Base-by-base conservation (phyloP, 2,888 invertebrate genomes). In the Brassicogethes aeneus region DNA sequence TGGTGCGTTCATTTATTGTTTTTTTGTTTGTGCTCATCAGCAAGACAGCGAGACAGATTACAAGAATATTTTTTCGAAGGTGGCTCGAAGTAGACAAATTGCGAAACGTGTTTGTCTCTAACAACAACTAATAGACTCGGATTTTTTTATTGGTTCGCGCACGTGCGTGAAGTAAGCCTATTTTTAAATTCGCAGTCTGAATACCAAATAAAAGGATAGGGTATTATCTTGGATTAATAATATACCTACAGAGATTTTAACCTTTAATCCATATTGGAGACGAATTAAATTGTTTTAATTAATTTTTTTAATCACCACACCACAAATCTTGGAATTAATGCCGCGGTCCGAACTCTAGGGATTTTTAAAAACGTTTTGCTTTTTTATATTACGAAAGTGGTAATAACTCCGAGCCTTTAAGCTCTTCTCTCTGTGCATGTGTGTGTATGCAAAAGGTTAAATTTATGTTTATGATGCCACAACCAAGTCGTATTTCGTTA, bases 41-140 rank as follows among this genome's bases (percentile, higher is more conserved):
- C 38, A 39, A 56, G 60, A 56, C 57, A 54, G 43, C 50, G 39
- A 46, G 56, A 60, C 57, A 57, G 55, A 62, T 62, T 58, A 57
- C 57, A 49, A 47, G 57, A 54, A 54, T 56, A 60, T 60, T 60
- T 61, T 59, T 58, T 55, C 51, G 43, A n/a, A n/a, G 50, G 44
- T 46, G 44, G 37, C 47, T 50, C 57, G 57, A 61, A 57, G 53
- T 46, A 57, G 57, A 60, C 58, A 60, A 61, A 60, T 60, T 45
- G 55, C 55, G 34, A 49, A 46, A 54, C 56, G 55, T 55, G 57
- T 51, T 39, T 37, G 39, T 45, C 31, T 43, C 45, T 38, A 45
- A 38, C 40, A 44, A 42, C 42, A 42, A 42, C 34, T 42, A 42
- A 37, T 44, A 41, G 16, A 2, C 7, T 8, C 12, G 7, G 17